These are phyloP conservation scores for Limenitis camilla DNA, from an alignment of 2,888 invertebrate species.

Conservation along the genomic window DNA sequence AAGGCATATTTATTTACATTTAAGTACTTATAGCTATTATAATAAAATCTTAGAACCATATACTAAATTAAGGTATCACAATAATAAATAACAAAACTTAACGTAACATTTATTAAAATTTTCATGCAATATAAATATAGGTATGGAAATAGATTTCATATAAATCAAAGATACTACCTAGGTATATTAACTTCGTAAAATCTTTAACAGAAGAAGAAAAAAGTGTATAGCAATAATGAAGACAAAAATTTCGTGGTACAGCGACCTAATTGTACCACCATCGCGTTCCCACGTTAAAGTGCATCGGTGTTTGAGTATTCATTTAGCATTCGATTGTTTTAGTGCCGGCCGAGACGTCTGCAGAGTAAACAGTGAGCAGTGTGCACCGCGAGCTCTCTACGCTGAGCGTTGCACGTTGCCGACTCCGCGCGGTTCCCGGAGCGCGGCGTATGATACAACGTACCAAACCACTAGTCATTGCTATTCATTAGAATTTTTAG, in stretches of 20 bases:
- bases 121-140: too few species aligned
- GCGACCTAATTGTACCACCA: conserved; percentile 63
- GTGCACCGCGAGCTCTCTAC: conserved; percentile 43
- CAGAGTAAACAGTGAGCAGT: conserved; percentile 61
- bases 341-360: conserved; percentile 67
- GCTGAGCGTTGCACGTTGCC: conserved; percentile 8
- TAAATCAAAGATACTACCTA: neutral
- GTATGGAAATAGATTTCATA: too few species aligned
- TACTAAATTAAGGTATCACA: too few species aligned
- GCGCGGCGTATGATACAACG: too few species aligned
- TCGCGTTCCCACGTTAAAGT: conserved; percentile 70
- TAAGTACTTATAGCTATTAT: too few species aligned
- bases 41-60: too few species aligned
- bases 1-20: too few species aligned
- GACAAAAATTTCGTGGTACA: conserved; percentile 23
- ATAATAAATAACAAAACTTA: too few species aligned
- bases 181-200: neutral
- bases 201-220: neutral
- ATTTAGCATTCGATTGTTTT: conserved; percentile 74
- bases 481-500: too few species aligned
- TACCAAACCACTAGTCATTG: too few species aligned
- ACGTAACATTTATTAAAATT: too few species aligned
- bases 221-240: neutral
- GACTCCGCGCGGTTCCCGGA: too few species aligned
- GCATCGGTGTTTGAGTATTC: conserved; percentile 66